Evolutionary conservation across 2,797 vertebrate species (phyloP).

Genomic region (Notolepis coatsorum): DNA sequence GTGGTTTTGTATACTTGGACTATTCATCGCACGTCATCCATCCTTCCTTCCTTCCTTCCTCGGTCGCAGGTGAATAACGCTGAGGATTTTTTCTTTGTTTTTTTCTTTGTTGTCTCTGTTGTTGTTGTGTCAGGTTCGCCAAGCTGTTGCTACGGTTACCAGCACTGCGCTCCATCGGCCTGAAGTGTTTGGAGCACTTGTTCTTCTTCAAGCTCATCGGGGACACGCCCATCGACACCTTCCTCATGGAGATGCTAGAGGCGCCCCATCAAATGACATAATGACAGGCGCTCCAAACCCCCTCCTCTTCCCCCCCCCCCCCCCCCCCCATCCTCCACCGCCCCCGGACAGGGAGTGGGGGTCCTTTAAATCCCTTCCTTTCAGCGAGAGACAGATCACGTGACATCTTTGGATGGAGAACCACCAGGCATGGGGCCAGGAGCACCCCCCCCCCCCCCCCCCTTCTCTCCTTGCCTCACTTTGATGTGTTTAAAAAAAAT

Average conservation of each 20-base stretch:
- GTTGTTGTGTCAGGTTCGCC: conserved; percentile 87
- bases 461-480: conserved; percentile 36
- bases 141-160: conserved; percentile 96
- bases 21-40: neutral
- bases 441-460: too few relatives aligned
- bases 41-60: neutral
- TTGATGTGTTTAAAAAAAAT: conserved; percentile 49
- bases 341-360: conserved; percentile 29
- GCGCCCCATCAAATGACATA: conserved; percentile 98
- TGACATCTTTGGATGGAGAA: conserved; percentile 52
- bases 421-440: too few relatives aligned
- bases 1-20: neutral
- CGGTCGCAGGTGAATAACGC: neutral
- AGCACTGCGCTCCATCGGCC: conserved; percentile 95
- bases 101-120: neutral
- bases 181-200: conserved; percentile 98
- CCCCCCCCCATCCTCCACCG: conserved; percentile 12
- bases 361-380: conserved; percentile 24
- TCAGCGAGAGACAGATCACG: conserved; percentile 53
- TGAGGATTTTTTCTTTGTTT: neutral
- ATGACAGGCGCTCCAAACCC: conserved; percentile 52
- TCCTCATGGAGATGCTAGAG: conserved; percentile 99
- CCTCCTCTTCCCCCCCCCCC: neutral
- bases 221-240: conserved; percentile 99
- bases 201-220: conserved; percentile 99